Conservation (phyloP, 2,888 invertebrate species). For the Esperia sulphurella region DNA sequence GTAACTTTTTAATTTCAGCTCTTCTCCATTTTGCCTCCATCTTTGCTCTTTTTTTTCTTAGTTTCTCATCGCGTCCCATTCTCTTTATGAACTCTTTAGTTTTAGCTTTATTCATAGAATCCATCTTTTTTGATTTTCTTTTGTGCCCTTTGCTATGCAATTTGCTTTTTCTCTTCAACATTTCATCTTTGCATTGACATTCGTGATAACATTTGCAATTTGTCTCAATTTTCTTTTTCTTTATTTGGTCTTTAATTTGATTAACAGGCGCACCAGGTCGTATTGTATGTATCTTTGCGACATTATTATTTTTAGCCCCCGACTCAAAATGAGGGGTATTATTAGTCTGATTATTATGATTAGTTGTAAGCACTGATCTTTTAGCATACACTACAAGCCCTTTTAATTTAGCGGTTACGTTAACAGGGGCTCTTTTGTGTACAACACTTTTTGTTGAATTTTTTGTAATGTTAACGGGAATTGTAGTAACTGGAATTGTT, state of each 20-base stretch:
- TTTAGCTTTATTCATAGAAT: neutral
- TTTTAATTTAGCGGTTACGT: too few relatives aligned
- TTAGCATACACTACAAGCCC: too few relatives aligned
- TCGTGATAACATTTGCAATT: conserved; percentile 4
- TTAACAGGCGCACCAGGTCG: too few relatives aligned
- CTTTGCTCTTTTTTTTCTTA: conserved; percentile 2
- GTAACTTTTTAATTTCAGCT: conserved; percentile 16
- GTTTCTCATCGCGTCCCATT: conserved; percentile 6
- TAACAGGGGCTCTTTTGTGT: neutral
- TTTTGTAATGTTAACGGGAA: neutral
- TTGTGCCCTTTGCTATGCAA: too few relatives aligned
- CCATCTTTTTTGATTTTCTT: neutral
- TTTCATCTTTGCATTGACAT: conserved; percentile 5
- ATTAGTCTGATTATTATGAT: too few relatives aligned
- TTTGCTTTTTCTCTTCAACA: conserved; percentile 4
- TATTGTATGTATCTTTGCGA: too few relatives aligned
- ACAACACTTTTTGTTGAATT: neutral
- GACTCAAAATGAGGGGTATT: too few relatives aligned
- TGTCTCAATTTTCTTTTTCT: neutral
- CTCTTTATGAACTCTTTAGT: conserved; percentile 3
- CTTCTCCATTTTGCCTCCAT: conserved; percentile 10
- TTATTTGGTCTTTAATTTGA: neutral
- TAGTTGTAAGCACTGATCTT: too few relatives aligned
- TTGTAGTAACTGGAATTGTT: neutral
- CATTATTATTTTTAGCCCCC: too few relatives aligned